Conservation (phyloP, 2,113 vertebrate species). For the Rhegmatorhina hoffmannsi region DNA sequence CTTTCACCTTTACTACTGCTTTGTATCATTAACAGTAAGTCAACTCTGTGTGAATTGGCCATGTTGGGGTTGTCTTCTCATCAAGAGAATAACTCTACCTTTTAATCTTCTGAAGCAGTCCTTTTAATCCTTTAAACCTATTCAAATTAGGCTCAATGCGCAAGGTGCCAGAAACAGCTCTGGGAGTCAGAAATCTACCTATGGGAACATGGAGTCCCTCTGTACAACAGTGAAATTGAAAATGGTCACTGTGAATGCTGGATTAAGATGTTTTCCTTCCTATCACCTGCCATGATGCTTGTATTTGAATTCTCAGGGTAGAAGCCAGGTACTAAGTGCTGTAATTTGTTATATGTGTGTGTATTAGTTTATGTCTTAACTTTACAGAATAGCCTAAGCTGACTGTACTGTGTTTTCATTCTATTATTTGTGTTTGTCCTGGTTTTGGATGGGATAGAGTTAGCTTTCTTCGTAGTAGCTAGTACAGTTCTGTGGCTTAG, state of each 20-base stretch:
- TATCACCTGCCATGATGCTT: neutral
- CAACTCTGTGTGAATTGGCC: neutral
- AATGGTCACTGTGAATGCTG: neutral
- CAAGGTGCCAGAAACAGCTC: neutral
- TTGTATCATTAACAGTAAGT: neutral
- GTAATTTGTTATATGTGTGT: neutral
- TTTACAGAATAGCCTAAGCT: neutral
- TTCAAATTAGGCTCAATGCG: neutral
- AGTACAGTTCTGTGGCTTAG: neutral
- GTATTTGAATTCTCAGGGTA: neutral
- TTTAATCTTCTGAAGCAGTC: neutral
- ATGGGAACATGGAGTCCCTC: neutral
- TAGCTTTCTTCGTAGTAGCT: neutral
- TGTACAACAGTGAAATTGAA: neutral
- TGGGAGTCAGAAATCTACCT: neutral
- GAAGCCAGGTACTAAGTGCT: neutral
- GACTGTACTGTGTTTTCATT: neutral
- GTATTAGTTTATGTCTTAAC: neutral
- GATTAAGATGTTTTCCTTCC: neutral
- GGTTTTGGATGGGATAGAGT: neutral
- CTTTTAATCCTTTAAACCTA: neutral
- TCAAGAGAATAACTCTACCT: neutral
- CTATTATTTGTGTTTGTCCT: neutral
- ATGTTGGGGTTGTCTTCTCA: neutral
- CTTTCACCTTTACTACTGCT: neutral